A percentile compares a stretch with the other conserved stretches of the same genome.
These are phyloP conservation scores for Syrmaticus mikado DNA, from an alignment of 2,113 vertebrate species.

Conservation along the genomic window DNA sequence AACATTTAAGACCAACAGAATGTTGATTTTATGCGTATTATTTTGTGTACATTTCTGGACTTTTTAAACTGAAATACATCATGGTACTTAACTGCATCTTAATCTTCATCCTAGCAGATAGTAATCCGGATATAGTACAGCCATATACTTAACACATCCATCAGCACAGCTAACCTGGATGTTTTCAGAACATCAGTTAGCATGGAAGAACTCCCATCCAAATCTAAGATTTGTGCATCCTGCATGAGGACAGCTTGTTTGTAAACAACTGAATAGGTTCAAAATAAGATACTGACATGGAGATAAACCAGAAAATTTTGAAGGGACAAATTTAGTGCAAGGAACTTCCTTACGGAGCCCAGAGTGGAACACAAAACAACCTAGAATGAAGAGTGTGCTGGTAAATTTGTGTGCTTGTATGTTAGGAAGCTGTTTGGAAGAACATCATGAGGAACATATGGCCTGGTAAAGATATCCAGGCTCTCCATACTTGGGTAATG, in stretches of 20 bases:
- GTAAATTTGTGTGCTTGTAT: neutral
- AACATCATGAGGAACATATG: neutral
- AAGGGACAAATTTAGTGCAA: neutral
- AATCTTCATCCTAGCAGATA: neutral
- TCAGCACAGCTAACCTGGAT: conserved; percentile 26
- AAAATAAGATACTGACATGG: neutral
- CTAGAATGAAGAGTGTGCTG: neutral
- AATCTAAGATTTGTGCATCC: conserved; percentile 3
- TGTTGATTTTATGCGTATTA: neutral
- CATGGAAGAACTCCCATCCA: neutral
- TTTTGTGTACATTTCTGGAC: neutral
- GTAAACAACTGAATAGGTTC: neutral
- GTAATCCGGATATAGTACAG: conserved; percentile 22
- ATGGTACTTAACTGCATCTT: neutral
- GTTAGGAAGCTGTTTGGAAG: neutral
- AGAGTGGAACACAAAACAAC: neutral
- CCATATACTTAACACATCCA: conserved; percentile 35
- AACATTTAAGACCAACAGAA: neutral
- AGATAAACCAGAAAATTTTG: neutral
- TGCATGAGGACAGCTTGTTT: neutral
- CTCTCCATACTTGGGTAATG: neutral
- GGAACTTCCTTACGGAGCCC: neutral
- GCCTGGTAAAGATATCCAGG: neutral
- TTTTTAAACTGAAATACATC: neutral
- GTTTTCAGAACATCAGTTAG: conserved; percentile 43